phyloP scores from a whole-genome alignment of 2,888 invertebrate genomes.

The Eudemis profundana region DNA sequence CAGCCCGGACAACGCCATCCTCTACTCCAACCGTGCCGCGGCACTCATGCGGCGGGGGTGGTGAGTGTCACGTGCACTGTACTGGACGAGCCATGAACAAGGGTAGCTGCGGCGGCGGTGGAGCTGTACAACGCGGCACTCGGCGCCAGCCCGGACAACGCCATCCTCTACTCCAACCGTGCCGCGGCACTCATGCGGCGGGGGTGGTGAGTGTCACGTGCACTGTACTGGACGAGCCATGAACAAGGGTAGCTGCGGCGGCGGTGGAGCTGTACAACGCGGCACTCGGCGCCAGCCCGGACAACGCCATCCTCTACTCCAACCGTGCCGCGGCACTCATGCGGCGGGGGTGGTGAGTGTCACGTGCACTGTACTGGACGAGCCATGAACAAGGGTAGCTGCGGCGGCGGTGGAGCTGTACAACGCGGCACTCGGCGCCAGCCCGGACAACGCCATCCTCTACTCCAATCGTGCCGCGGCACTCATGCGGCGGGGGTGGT shows the following conservation, averaged over 20 bases:
- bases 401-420: no score
- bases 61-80: no score
- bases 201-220: no score
- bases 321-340: slow-evolving; percentile 92
- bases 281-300: slow-evolving; percentile 80
- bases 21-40: slow-evolving; percentile 95
- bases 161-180: slow-evolving; percentile 89
- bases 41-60: slow-evolving; percentile 90
- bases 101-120: no score
- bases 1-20: slow-evolving; percentile 90
- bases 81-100: no score
- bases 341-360: slow-evolving; percentile 79
- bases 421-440: slow-evolving; percentile 4
- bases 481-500: no score
- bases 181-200: slow-evolving; percentile 89
- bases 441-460: background rate
- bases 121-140: slow-evolving; percentile 84
- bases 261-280: no score
- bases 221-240: no score
- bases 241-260: no score
- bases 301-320: slow-evolving; percentile 90
- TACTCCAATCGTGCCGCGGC: no score
- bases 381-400: no score
- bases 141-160: slow-evolving; percentile 66
- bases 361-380: no score